Evolutionary conservation across 2,797 vertebrate species (phyloP).

Genomic region (Anisognathus igniventris): DNA sequence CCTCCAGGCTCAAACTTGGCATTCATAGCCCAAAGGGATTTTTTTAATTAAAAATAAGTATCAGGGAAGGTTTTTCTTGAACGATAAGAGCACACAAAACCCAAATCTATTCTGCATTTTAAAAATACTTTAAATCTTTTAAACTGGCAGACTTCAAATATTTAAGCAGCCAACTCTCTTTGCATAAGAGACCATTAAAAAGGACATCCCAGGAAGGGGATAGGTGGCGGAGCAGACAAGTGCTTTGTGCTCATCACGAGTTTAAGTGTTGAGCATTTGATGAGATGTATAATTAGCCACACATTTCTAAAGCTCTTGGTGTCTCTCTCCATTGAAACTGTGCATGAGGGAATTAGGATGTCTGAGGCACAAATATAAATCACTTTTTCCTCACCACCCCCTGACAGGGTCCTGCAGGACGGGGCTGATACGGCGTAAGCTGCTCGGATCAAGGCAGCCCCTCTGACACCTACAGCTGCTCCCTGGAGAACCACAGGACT

Average conservation of each 20-base stretch:
- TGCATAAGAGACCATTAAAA: slow-evolving; percentile 43
- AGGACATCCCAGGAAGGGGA: slow-evolving; percentile 34
- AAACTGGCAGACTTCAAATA: slow-evolving; percentile 43
- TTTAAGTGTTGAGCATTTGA: slow-evolving; percentile 52
- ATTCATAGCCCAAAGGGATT: slow-evolving; percentile 43
- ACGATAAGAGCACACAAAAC: background rate
- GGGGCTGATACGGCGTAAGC: background rate
- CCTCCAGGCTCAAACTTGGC: slow-evolving; percentile 55
- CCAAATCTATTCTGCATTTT: slow-evolving; percentile 26
- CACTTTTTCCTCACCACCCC: background rate
- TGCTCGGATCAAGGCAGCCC: background rate
- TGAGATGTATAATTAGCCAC: slow-evolving; percentile 66
- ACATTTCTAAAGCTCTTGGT: slow-evolving; percentile 52
- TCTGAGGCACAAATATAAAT: slow-evolving; percentile 52
- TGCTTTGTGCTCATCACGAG: slow-evolving; percentile 44
- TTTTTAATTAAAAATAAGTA: slow-evolving; percentile 30
- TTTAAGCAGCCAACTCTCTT: slow-evolving; percentile 33
- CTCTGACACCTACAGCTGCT: background rate
- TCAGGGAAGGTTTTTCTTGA: slow-evolving; percentile 41
- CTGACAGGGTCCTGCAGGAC: background rate
- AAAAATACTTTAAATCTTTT: slow-evolving; percentile 38
- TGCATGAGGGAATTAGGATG: slow-evolving; percentile 51
- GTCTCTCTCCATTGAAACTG: slow-evolving; percentile 35
- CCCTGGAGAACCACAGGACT: background rate
- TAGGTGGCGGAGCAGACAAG: slow-evolving; percentile 45